Evolutionary conservation across 2,113 vertebrate species (phyloP).

Genomic region (Empidonax alnorum): DNA sequence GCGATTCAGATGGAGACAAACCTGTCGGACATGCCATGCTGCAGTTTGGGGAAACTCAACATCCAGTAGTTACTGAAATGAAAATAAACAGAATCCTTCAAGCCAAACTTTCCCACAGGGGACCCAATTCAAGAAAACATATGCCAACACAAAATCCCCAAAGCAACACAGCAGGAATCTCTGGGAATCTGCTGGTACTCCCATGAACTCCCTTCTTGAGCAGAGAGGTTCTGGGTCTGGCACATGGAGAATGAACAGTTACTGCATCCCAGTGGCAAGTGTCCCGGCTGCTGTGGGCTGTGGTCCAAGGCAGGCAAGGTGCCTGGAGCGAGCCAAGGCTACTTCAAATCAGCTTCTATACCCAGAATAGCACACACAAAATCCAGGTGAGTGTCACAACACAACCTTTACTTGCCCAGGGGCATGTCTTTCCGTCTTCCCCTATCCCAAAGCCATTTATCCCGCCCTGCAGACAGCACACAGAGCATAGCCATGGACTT

Average conservation of each 20-base stretch:
- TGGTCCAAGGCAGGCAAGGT: background rate
- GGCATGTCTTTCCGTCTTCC: background rate
- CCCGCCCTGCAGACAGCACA: rapidly evolving
- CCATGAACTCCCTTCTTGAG: background rate
- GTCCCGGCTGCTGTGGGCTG: background rate
- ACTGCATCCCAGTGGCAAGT: background rate
- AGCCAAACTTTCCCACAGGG: background rate
- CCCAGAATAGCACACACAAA: background rate
- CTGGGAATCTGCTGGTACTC: background rate
- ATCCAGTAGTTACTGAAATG: background rate
- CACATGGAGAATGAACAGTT: background rate
- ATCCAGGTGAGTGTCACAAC: background rate
- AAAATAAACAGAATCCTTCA: background rate
- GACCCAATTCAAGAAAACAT: background rate
- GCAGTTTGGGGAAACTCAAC: background rate
- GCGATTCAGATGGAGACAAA: background rate
- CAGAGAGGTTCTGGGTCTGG: no score
- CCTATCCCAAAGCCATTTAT: background rate
- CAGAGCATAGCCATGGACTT: background rate
- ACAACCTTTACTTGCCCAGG: background rate
- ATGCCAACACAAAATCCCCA: background rate
- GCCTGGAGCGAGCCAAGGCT: rapidly evolving
- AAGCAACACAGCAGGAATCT: background rate
- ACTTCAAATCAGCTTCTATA: background rate
- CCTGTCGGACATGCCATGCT: background rate